These are phyloP conservation scores for Platynereis dumerilii DNA, from an alignment of 2,888 invertebrate genomes.

Conservation along the genomic window DNA sequence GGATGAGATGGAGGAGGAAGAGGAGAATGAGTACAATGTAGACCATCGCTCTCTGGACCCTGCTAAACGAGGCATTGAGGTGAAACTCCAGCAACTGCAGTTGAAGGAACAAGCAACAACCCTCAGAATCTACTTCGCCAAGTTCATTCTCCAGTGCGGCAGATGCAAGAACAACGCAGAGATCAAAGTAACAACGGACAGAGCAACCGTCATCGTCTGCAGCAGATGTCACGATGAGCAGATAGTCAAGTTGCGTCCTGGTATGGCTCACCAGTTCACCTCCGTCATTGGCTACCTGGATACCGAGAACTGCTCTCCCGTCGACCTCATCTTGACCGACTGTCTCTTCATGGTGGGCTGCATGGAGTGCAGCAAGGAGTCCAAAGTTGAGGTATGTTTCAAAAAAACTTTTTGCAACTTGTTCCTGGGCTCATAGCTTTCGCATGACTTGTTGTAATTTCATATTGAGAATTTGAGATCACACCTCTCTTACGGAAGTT, in stretches of 20 bases:
- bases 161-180: slow-evolving; percentile 55
- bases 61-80: slow-evolving; percentile 54
- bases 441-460: too few species aligned
- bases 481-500: too few species aligned
- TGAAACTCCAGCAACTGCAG: slow-evolving; percentile 68
- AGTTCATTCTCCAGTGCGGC: slow-evolving; percentile 51
- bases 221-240: slow-evolving; percentile 52
- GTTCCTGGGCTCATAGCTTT: too few species aligned
- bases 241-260: slow-evolving; percentile 51
- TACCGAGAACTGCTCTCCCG: slow-evolving; percentile 55
- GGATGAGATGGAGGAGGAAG: slow-evolving; percentile 7
- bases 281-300: slow-evolving; percentile 60
- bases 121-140: slow-evolving; percentile 49
- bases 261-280: slow-evolving; percentile 56
- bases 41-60: slow-evolving; percentile 12
- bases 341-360: slow-evolving; percentile 56
- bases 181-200: slow-evolving; percentile 45
- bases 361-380: slow-evolving; percentile 59
- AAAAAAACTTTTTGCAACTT: too few species aligned
- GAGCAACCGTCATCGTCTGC: slow-evolving; percentile 49
- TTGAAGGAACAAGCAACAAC: slow-evolving; percentile 76
- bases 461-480: too few species aligned
- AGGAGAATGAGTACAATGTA: background rate
- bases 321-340: slow-evolving; percentile 61
- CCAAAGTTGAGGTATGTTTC: slow-evolving; percentile 56